Percentiles rank a stretch among this genome's conserved stretches.
These are phyloP conservation scores for Steromphala cineraria DNA, from an alignment of 2,888 invertebrate genomes.

Conservation along the genomic window DNA sequence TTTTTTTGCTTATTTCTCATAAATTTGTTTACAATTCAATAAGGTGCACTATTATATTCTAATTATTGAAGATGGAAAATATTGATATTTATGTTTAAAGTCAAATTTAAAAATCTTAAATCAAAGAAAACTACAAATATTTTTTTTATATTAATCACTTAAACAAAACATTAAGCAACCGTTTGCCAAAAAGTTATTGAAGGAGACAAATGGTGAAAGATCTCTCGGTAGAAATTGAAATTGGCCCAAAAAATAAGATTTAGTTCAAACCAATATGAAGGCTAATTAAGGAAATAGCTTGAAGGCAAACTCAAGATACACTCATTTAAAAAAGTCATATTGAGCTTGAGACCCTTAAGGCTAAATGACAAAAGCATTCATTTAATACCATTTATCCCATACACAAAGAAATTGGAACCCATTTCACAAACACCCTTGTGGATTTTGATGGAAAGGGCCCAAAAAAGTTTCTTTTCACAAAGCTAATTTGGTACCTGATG, in stretches of 20 bases:
- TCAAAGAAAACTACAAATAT: too few species aligned
- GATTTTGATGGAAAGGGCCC: not conserved
- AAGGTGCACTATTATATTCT: too few species aligned
- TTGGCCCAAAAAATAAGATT: not conserved
- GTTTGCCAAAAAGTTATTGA: too few species aligned
- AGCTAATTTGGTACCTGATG: constrained; percentile 13
- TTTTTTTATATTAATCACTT: too few species aligned
- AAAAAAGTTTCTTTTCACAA: not conserved
- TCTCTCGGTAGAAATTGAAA: too few species aligned
- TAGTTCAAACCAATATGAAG: not conserved
- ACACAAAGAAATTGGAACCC: not conserved
- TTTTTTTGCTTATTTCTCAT: too few species aligned
- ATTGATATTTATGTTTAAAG: too few species aligned
- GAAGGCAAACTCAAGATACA: not conserved
- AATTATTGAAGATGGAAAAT: too few species aligned
- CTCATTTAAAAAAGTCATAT: not conserved
- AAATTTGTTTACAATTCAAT: too few species aligned
- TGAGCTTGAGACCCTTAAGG: not conserved
- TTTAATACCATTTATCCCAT: constrained; percentile 16
- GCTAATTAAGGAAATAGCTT: not conserved
- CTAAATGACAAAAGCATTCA: constrained; percentile 7
- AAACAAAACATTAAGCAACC: too few species aligned
- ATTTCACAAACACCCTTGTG: not conserved
- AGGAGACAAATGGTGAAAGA: too few species aligned
- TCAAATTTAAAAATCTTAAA: too few species aligned